phyloP scores from a whole-genome alignment of 2,888 invertebrate genomes.

The Dione vanillae region DNA sequence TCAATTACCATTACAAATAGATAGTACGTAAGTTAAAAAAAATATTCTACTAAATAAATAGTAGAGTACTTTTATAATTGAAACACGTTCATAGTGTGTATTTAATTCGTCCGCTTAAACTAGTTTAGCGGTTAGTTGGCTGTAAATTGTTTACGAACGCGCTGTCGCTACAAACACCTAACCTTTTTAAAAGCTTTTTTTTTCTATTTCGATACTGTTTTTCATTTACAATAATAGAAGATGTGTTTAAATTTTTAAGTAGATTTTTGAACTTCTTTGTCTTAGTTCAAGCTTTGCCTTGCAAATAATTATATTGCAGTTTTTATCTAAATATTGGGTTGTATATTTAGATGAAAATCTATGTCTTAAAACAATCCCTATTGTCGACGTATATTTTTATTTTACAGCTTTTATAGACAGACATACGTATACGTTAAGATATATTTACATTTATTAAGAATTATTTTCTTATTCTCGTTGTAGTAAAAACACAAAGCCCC shows the following conservation, averaged over 20 bases:
- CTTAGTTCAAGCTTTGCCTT: no score
- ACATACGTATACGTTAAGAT: no score
- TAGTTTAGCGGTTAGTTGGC: slow-evolving; percentile 44
- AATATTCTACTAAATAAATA: slow-evolving; percentile 19
- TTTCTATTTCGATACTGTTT: slow-evolving; percentile 4
- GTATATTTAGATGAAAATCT: no score
- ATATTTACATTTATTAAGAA: no score
- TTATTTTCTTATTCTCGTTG: no score
- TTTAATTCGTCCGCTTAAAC: slow-evolving; percentile 50
- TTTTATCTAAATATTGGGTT: no score
- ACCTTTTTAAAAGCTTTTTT: slow-evolving; percentile 4
- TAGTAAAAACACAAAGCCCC: no score
- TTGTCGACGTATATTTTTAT: no score
- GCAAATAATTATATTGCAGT: no score
- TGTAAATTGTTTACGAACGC: slow-evolving; percentile 46
- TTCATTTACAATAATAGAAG: not conserved
- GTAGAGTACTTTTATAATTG: slow-evolving; percentile 31
- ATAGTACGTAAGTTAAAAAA: not conserved
- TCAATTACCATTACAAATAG: not conserved
- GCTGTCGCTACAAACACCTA: slow-evolving; percentile 20
- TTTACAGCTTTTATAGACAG: no score
- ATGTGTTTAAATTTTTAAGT: not conserved
- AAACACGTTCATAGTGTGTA: slow-evolving; percentile 42
- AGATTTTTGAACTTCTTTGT: not conserved
- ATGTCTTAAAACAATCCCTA: no score